These are phyloP conservation scores for Neopelma chrysocephalum DNA, from an alignment of 2,797 vertebrate species.

Conservation along the genomic window DNA sequence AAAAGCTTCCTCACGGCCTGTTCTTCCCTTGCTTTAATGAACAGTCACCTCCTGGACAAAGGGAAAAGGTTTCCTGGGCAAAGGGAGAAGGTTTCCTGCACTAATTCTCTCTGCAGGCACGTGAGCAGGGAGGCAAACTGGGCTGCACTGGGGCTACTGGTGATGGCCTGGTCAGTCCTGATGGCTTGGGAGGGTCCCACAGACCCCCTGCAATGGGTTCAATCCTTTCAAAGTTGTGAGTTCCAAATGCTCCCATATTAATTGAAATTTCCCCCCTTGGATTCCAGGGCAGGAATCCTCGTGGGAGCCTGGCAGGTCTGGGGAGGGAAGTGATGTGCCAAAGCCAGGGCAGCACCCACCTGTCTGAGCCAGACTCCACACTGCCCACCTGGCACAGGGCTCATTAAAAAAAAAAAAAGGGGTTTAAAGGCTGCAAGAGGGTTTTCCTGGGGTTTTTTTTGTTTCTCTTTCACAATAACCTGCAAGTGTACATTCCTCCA, in stretches of 20 bases:
- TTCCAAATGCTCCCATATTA: slow-evolving; percentile 26
- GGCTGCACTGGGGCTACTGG: not conserved
- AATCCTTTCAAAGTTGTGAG: slow-evolving; percentile 29
- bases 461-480: not conserved
- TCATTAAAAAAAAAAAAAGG: not conserved
- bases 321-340: not conserved
- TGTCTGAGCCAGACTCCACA: not conserved
- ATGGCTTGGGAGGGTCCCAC: not conserved
- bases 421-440: not conserved
- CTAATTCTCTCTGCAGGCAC: not conserved
- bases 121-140: rapidly evolving
- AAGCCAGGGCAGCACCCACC: not conserved
- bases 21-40: not conserved
- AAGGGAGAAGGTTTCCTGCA: not conserved
- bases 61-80: no score
- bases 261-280: slow-evolving; percentile 37
- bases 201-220: slow-evolving; percentile 16
- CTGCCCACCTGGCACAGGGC: not conserved
- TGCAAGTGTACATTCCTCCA: not conserved
- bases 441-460: not conserved
- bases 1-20: not conserved
- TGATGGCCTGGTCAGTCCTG: not conserved
- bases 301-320: not conserved
- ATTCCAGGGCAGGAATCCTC: not conserved
- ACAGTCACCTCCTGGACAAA: not conserved